phyloP scores from a whole-genome alignment of 2,113 vertebrate genomes.

The Tetrao urogallus region DNA sequence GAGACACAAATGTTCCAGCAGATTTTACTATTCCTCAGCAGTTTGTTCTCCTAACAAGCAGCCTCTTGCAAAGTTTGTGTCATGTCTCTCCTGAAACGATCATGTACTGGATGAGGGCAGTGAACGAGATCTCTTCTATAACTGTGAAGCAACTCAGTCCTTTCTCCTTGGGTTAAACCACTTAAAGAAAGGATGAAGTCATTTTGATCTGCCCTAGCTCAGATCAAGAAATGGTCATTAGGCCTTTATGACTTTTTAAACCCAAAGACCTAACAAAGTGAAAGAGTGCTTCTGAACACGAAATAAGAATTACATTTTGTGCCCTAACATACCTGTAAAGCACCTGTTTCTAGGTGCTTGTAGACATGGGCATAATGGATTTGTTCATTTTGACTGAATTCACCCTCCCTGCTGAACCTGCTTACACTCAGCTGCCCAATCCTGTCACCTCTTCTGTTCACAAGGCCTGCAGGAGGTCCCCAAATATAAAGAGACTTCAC shows the following conservation, averaged over 20 bases:
- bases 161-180: background rate
- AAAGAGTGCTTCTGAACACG: background rate
- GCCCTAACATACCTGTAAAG: background rate
- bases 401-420: background rate
- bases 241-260: background rate
- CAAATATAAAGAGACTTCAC: accelerated
- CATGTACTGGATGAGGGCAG: background rate
- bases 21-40: slow-evolving; percentile 12
- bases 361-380: accelerated
- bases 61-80: background rate
- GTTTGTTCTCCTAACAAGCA: slow-evolving; percentile 3
- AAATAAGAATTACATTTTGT: background rate
- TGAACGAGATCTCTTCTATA: background rate
- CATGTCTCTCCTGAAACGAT: background rate
- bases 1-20: background rate
- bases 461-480: background rate
- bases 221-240: background rate
- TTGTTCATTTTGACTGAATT: background rate
- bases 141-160: accelerated
- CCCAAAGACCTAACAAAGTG: background rate
- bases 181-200: background rate
- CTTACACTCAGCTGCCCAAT: background rate
- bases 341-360: background rate
- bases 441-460: background rate
- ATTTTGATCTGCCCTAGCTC: background rate